Conservation (phyloP, 2,888 invertebrate genomes). For the Leucania comma region DNA sequence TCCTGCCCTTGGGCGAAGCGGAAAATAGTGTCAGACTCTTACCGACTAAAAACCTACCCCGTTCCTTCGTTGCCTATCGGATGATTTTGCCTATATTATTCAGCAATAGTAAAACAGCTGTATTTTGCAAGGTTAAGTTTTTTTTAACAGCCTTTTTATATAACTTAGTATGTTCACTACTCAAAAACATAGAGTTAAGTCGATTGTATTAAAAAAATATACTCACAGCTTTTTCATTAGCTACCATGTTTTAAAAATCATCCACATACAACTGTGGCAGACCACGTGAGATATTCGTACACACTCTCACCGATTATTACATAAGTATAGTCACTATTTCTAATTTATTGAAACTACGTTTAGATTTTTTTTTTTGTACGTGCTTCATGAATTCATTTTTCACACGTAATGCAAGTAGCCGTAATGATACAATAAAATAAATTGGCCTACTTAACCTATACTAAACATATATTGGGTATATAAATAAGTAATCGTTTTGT, state of each 20-base stretch:
- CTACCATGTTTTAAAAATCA: not conserved
- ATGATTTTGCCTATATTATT: too few relatives aligned
- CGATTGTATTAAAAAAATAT: not conserved
- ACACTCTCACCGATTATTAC: not conserved
- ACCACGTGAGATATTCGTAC: not conserved
- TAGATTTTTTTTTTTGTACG: not conserved
- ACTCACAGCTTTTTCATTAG: not conserved
- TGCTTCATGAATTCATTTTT: not conserved
- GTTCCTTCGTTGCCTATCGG: too few relatives aligned
- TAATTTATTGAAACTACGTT: not conserved
- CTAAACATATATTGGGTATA: not conserved
- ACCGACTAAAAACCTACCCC: too few relatives aligned
- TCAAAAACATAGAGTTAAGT: not conserved
- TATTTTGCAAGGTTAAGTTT: too few relatives aligned
- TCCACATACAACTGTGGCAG: not conserved
- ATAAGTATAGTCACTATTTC: not conserved
- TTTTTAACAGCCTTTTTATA: too few relatives aligned
- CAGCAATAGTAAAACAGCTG: too few relatives aligned
- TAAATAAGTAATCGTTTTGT: slow-evolving; percentile 12
- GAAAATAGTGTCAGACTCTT: too few relatives aligned
- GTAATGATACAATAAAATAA: slow-evolving; percentile 1
- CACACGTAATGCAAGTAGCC: slow-evolving; percentile 25
- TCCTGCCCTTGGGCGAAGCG: too few relatives aligned
- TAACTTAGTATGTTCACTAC: not conserved
- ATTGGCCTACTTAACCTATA: slow-evolving; percentile 5